Conservation (phyloP, 2,797 vertebrate genomes). For the Rhabdophis nuchalis region DNA sequence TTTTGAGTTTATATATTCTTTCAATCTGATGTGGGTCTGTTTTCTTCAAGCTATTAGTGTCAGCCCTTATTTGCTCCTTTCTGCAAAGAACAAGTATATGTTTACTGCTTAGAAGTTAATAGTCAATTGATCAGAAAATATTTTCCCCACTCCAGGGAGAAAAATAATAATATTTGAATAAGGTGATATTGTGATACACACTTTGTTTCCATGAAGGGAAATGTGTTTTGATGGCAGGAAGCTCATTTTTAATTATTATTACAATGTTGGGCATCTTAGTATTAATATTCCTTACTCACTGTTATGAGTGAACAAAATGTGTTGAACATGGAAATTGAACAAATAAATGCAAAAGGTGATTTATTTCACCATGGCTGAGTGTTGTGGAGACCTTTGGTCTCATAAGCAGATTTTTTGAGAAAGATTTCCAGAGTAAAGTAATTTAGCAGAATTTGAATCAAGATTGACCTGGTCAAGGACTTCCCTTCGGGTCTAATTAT, state of each 20-base stretch:
- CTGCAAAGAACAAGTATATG: not conserved
- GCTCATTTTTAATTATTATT: not conserved
- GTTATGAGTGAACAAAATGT: not conserved
- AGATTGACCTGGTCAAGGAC: not conserved
- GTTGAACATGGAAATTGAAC: not conserved
- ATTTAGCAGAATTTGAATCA: not conserved
- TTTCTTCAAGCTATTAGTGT: not conserved
- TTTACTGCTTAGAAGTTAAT: conserved; percentile 29
- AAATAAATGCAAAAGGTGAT: not conserved
- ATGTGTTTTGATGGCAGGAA: not conserved
- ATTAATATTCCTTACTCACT: not conserved
- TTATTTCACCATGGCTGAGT: not conserved
- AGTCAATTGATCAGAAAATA: conserved; percentile 36
- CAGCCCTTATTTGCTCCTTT: not conserved
- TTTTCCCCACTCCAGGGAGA: conserved; percentile 40
- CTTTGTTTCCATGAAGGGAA: not conserved
- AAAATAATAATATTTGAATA: conserved; percentile 29
- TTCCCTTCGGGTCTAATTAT: not conserved
- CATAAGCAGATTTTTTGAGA: not conserved
- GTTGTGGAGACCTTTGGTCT: not conserved
- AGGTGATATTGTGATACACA: not conserved
- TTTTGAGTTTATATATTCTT: not conserved
- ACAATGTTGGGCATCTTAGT: not conserved
- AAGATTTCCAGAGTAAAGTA: not conserved
- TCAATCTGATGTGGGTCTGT: not conserved